Percentiles rank a stretch among this genome's conserved stretches.
Conservation (phyloP, 2,797 vertebrate genomes). For the Myiothlypis chrysogaster region DNA sequence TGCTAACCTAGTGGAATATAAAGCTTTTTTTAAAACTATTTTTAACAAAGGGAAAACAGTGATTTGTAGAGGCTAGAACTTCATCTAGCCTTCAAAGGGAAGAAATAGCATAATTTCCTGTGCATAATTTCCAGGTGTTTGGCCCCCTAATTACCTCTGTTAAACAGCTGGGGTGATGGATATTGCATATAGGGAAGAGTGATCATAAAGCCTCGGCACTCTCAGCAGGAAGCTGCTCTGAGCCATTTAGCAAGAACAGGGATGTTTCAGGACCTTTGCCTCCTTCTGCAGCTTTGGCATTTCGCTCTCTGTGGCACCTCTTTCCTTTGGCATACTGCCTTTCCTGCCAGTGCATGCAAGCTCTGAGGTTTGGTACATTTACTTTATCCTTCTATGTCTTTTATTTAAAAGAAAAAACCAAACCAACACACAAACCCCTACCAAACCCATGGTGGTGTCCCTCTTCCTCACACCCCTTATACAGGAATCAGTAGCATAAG, state of each 20-base stretch:
- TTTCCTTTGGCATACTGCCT: neutral
- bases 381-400: neutral
- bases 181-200: neutral
- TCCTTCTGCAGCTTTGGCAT: slow-evolving; percentile 28
- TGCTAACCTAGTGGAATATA: neutral
- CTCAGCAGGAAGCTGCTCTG: neutral
- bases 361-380: neutral
- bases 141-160: neutral
- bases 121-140: neutral
- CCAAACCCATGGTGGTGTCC: neutral
- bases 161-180: neutral
- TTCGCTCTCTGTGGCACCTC: neutral
- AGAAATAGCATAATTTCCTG: neutral
- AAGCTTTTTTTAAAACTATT: neutral
- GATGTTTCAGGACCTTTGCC: neutral
- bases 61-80: rapidly evolving
- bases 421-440: neutral
- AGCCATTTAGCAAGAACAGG: neutral
- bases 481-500: neutral
- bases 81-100: neutral
- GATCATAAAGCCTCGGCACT: neutral
- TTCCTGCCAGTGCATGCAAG: neutral
- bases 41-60: neutral
- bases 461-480: neutral
- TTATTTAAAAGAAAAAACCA: neutral